Conservation (phyloP, 2,888 invertebrate genomes). For the Zygaena filipendulae region DNA sequence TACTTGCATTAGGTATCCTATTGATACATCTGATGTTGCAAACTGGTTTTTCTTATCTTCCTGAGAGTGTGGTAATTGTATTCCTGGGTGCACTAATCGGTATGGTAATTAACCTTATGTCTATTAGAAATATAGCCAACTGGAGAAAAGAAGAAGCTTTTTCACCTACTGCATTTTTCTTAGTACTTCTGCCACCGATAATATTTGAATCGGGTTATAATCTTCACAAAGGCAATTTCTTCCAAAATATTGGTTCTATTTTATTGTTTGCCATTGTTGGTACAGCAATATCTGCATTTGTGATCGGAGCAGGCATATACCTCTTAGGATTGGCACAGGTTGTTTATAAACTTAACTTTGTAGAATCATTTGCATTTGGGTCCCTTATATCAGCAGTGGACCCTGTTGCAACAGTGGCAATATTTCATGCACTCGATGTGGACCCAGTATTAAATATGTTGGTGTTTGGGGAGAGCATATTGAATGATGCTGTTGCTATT, state of each 20-base stretch:
- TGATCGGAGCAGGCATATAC: conserved; percentile 97
- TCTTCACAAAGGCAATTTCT: conserved; percentile 96
- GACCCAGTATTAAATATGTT: conserved; percentile 99
- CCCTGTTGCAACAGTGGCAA: conserved; percentile 98
- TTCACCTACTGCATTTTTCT: conserved; percentile 97
- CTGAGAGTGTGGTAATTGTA: conserved; percentile 97
- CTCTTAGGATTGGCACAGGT: conserved; percentile 91
- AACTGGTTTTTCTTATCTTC: conserved; percentile 95
- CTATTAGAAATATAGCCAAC: conserved; percentile 88
- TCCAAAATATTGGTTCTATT: conserved; percentile 99
- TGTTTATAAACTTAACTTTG: conserved; percentile 91
- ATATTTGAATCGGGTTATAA: conserved; percentile 99
- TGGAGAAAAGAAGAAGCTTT: conserved; percentile 99
- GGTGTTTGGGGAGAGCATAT: conserved; percentile 94
- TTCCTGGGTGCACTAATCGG: conserved; percentile 95
- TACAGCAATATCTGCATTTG: conserved; percentile 95
- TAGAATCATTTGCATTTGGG: conserved; percentile 99
- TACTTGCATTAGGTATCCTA: conserved; percentile 93
- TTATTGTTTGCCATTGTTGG: conserved; percentile 97
- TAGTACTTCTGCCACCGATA: conserved; percentile 96
- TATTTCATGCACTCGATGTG: conserved; percentile 97
- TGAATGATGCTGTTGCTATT: conserved; percentile 99
- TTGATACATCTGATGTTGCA: conserved; percentile 95
- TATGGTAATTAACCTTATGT: conserved; percentile 88
- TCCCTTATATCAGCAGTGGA: conserved; percentile 98